phyloP scores from a whole-genome alignment of 2,888 invertebrate genomes.

The Clepsis dumicolana region DNA sequence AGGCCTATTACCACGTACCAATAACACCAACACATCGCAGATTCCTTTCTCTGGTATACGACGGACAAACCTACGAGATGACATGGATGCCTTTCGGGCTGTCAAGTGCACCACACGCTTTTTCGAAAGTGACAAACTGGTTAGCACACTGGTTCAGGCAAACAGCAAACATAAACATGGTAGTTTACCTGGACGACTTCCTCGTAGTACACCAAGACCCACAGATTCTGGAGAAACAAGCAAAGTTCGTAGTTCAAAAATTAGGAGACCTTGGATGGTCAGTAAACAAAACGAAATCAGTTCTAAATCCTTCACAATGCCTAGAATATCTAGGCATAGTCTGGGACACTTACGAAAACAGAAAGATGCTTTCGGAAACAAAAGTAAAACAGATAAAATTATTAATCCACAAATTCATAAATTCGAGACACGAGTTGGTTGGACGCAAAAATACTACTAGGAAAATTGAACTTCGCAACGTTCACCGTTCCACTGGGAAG shows the following conservation, averaged over 20 bases:
- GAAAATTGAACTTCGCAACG: conserved; percentile 41
- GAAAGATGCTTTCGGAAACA: conserved; percentile 1
- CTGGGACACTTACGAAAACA: conserved; percentile 43
- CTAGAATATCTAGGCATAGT: conserved; percentile 40
- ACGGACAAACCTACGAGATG: too few species aligned
- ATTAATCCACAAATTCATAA: background rate
- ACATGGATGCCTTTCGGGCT: too few species aligned
- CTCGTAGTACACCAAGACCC: conserved; percentile 25
- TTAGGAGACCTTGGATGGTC: conserved; percentile 24
- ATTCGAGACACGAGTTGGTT: conserved; percentile 31
- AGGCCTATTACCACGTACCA: too few species aligned
- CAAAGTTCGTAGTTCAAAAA: background rate
- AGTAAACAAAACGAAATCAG: background rate
- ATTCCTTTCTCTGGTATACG: too few species aligned
- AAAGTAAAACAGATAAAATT: background rate
- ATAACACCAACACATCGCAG: too few species aligned
- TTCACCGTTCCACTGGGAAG: conserved; percentile 41
- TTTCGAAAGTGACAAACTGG: too few species aligned
- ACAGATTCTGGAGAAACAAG: conserved; percentile 1
- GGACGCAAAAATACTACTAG: conserved; percentile 40
- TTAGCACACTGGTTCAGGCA: too few species aligned
- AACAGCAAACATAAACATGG: too few species aligned
- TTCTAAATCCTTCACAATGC: background rate
- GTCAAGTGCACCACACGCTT: too few species aligned
- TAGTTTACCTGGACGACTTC: conserved; percentile 3